Base-by-base conservation (phyloP, 2,888 invertebrate species). In the Heliconius ethilla region DNA sequence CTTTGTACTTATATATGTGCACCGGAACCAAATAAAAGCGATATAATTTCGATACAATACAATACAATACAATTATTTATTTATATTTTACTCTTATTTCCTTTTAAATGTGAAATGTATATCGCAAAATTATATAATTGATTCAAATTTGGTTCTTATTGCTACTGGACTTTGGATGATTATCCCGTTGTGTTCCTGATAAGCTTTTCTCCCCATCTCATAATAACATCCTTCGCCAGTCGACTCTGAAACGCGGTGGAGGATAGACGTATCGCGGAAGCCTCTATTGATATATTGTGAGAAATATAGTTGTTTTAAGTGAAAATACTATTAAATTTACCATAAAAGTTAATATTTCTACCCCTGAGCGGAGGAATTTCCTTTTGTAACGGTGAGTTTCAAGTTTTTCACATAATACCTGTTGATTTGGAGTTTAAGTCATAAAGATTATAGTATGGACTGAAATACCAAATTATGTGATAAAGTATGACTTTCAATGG, bases 221-320 rank as follows among this genome's bases (percentile, higher is more conserved):
- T 83, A 81, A 83, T 82, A 83, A 83, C 82, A 84, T 83, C 81
- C 81, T 77, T 81, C 80, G 79, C 83, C 86, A 87, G 86, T 87
- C 77, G 82, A 78, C 76, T 67, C 74, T 79, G 73, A 81, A 76
- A 59, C 79, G 76, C 62, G 75, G 82, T 66, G 33, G 59, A 55
- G 79, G 70, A 65, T 75, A 82, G 83, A 81, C 84, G 86, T 79
- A 76, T 81, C 82, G 78, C 70, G 79, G 65, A 75, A 37, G 69
- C 69, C 27, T 62, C 29, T 59, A 37, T 29, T 33, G 22, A n/a
- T 37, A 55, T 33, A 67, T 70, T 79, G 75, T 72, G 74, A 80
- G n/a, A 51, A 75, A 75, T 27, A 75, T 51, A 67, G 74, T 75
- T 78, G 74, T 73, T 75, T 45, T 80, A 59, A 66, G 80, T 80